Evolutionary conservation across 2,888 invertebrate species (phyloP).

Genomic region (Cyclophora punctaria): DNA sequence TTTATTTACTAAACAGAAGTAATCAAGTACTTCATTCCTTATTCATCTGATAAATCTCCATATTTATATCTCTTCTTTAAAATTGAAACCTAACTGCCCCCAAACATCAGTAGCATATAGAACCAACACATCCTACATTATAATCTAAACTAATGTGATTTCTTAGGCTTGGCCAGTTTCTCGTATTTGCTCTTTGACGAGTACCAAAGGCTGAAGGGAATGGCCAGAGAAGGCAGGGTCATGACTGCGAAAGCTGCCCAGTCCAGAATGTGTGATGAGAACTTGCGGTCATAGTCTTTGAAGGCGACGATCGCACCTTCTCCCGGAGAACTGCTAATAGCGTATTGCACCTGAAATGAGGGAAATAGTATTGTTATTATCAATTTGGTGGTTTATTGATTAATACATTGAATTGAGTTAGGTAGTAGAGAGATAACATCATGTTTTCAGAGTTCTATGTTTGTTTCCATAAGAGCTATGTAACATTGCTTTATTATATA

Average conservation of each 20-base stretch:
- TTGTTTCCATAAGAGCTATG: no score
- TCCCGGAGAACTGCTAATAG: conserved; percentile 92
- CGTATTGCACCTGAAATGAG: conserved; percentile 78
- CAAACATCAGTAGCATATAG: conserved; percentile 30
- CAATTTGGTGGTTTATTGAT: no score
- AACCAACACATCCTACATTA: conserved; percentile 26
- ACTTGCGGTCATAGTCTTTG: conserved; percentile 95
- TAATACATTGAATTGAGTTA: no score
- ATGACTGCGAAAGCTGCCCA: conserved; percentile 98
- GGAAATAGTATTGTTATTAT: no score
- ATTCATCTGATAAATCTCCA: background rate
- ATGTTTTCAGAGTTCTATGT: no score
- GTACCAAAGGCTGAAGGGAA: conserved; percentile 96
- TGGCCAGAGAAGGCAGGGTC: conserved; percentile 94
- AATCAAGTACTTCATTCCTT: conserved; percentile 1
- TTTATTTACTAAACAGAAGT: no score
- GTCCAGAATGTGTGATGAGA: conserved; percentile 97
- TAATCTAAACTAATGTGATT: conserved; percentile 61
- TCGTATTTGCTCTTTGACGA: conserved; percentile 97
- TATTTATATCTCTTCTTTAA: background rate
- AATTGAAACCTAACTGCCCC: no score
- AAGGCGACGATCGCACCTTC: conserved; percentile 95
- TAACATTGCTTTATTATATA: no score
- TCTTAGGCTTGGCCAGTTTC: conserved; percentile 83
- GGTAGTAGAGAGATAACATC: no score